A percentile compares a stretch with the other conserved stretches of the same genome.
Conservation (phyloP, 2,888 invertebrate genomes). For the Lepidonotus clava region DNA sequence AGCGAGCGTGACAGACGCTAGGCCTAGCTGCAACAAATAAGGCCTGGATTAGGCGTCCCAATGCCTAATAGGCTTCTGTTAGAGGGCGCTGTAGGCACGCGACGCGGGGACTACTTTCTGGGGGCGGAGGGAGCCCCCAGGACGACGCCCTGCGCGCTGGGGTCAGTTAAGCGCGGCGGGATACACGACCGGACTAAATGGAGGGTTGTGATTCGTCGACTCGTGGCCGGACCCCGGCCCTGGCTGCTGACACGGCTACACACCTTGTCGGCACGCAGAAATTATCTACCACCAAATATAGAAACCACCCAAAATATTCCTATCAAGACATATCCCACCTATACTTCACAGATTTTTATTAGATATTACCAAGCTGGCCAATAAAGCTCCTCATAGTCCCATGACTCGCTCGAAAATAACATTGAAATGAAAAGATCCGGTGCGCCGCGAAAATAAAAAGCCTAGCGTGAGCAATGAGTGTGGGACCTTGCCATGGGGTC, state of each 20-base stretch:
- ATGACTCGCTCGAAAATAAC: too few relatives aligned
- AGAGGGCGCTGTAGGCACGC: background rate
- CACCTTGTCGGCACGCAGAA: too few relatives aligned
- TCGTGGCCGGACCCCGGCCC: background rate
- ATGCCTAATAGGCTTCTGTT: background rate
- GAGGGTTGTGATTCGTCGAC: constrained; percentile 6
- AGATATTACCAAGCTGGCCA: too few relatives aligned
- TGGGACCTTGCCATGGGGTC: background rate
- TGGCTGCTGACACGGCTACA: background rate
- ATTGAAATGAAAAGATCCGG: too few relatives aligned
- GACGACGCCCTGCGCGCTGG: background rate
- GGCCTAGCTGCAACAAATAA: too few relatives aligned
- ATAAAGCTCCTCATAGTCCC: too few relatives aligned
- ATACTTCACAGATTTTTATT: too few relatives aligned
- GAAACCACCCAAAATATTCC: too few relatives aligned
- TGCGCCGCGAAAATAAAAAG: background rate
- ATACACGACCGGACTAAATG: background rate
- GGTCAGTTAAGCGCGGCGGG: background rate
- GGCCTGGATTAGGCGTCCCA: background rate
- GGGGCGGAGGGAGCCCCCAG: background rate
- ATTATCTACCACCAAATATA: too few relatives aligned
- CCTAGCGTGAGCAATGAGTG: background rate
- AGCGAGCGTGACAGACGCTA: too few relatives aligned
- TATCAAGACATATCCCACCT: too few relatives aligned
- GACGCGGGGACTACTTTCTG: background rate